Evolutionary conservation across 2,888 invertebrate species (phyloP), one percentile per base, ranked within the genome.

Genomic region (Zygothrica quintamaculata): DNA sequence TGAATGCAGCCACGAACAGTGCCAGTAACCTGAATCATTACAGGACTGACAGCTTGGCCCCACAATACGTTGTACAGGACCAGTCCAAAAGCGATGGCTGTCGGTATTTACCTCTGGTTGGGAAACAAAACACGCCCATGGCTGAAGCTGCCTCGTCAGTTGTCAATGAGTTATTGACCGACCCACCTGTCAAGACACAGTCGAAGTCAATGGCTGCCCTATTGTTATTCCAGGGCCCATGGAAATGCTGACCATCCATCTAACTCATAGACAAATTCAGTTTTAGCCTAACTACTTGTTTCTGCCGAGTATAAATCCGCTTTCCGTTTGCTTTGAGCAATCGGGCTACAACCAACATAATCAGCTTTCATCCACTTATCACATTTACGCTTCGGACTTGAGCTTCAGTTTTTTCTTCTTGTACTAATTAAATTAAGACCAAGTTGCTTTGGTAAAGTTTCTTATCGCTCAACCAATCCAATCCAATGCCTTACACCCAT

Each of bases 391-490:
- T 52, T 39, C 34, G 36, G 3, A 33, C 55, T 58, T 39, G 46
- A 50, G 56, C 42, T 13, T 8, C 33, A 47, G 34, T 57, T 61
- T 52, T 61, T 57, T 61, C 48, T 61, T 52, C 44, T 50, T 48
- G 16, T 47, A 70, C 71, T 74, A 81, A 81, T 77, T 77, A 65
- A 81, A 75, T 78, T 51, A 77, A 58, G 70, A 60, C 58, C 60
- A 88, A 76, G 80, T 70, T 56, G 74, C 60, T 43, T 53, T 66
- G 59, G 22, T 62, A 66, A 73, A 71, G 57, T 65, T 57, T 53
- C 64, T 65, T 69, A 77, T 70, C 81, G 46, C 40, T 37, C 7
- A 13, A 25, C 26, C 26, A 46, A 39, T 12, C 11, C 43, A 44
- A 13, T 34, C 18, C 31, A 12, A 9, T 37, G 26, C 29, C 29